These are phyloP conservation scores for Eulemur albifrons DNA, from an alignment of 2,797 vertebrate genomes.

Conservation along the genomic window DNA sequence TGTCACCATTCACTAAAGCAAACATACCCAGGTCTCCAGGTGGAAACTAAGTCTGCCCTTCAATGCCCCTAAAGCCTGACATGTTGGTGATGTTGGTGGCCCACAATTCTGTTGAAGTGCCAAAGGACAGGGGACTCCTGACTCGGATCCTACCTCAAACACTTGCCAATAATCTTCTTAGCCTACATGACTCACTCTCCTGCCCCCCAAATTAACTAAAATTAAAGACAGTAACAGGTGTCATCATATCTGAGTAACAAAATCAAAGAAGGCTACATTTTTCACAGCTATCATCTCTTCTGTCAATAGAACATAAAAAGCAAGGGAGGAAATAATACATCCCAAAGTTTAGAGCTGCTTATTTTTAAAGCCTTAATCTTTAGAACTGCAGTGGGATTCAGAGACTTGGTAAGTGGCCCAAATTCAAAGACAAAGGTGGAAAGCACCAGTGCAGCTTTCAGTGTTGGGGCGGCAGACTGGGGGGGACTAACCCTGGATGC, in stretches of 20 bases:
- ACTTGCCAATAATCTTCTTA: conserved; percentile 32
- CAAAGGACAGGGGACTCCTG: neutral
- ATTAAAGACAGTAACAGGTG: conserved; percentile 82
- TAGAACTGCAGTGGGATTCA: neutral
- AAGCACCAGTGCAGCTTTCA: neutral
- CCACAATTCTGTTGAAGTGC: neutral
- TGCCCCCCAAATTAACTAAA: conserved; percentile 51
- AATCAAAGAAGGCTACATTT: neutral
- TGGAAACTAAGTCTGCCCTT: neutral
- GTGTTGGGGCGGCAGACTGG: neutral
- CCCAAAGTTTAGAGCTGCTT: conserved; percentile 43
- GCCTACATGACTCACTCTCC: neutral
- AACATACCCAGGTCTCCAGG: neutral
- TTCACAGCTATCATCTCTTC: neutral
- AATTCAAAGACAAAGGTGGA: neutral
- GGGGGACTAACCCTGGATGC: neutral
- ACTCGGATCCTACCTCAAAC: conserved; percentile 13
- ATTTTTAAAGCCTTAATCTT: conserved; percentile 23
- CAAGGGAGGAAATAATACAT: neutral
- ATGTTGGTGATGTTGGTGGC: conserved; percentile 1
- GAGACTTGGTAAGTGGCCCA: neutral
- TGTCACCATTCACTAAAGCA: conserved; percentile 19
- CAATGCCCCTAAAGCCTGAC: neutral
- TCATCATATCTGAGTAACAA: conserved; percentile 53
- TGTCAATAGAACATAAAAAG: conserved; percentile 3